These are phyloP conservation scores for Falcunculus frontatus DNA, from an alignment of 2,113 vertebrate genomes.

Conservation along the genomic window DNA sequence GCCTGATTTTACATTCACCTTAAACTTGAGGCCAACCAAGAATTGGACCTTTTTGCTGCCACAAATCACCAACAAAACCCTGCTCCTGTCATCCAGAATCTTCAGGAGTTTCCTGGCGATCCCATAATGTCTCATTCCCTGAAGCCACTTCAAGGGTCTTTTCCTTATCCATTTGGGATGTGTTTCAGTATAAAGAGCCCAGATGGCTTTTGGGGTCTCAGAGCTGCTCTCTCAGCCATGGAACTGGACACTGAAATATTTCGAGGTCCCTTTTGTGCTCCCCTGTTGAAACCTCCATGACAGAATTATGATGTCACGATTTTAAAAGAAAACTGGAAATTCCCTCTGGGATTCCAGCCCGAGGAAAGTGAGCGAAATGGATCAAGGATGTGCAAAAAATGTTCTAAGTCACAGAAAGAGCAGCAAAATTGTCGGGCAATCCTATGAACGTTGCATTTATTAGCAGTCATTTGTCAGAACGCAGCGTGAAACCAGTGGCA, in stretches of 20 bases:
- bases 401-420: not conserved
- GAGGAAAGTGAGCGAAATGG: not conserved
- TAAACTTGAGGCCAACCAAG: not conserved
- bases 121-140: not conserved
- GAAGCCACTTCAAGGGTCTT: not conserved
- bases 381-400: not conserved
- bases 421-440: not conserved
- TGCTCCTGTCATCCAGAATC: no score
- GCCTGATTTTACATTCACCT: not conserved
- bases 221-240: not conserved
- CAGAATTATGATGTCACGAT: slow-evolving; percentile 27
- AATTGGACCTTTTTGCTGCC: not conserved
- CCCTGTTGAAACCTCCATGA: not conserved
- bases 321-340: slow-evolving; percentile 62
- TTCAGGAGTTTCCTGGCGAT: not conserved
- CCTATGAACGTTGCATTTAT: not conserved
- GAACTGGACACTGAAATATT: not conserved
- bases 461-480: not conserved
- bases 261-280: not conserved
- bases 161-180: not conserved
- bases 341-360: not conserved
- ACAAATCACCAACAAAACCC: no score
- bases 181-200: no score
- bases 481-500: not conserved
- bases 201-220: not conserved